phyloP scores from a whole-genome alignment of 2,797 vertebrate genomes.

The Acanthurus tractus region DNA sequence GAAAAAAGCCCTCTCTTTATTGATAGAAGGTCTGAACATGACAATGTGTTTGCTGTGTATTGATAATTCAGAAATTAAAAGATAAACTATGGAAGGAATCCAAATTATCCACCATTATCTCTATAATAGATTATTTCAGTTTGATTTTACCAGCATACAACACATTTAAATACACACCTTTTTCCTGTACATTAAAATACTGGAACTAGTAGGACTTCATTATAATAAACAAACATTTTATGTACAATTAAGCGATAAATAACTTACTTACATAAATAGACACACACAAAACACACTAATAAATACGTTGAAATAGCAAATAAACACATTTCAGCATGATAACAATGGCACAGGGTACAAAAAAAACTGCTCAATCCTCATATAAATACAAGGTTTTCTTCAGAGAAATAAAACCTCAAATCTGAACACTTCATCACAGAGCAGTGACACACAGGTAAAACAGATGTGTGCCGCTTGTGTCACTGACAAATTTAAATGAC shows the following conservation, averaged over 20 bases:
- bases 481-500: conserved; percentile 45
- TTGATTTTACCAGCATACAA: conserved; percentile 1
- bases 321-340: conserved; percentile 19
- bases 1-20: conserved; percentile 40
- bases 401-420: conserved; percentile 21
- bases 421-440: conserved; percentile 36
- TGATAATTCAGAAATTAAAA: conserved; percentile 40
- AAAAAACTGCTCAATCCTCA: background rate
- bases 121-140: too few species aligned
- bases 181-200: conserved; percentile 5
- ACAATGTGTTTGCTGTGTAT: conserved; percentile 8
- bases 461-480: conserved; percentile 11
- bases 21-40: conserved; percentile 26
- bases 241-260: conserved; percentile 1
- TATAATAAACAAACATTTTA: background rate
- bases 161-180: background rate
- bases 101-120: background rate
- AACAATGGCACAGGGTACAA: background rate
- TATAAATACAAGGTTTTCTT: conserved; percentile 22
- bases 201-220: conserved; percentile 9
- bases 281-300: conserved; percentile 16
- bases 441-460: conserved; percentile 33
- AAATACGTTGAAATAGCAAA: conserved; percentile 17
- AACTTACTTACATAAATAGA: background rate
- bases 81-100: conserved; percentile 11